Evolutionary conservation across 2,888 invertebrate species (phyloP).

Genomic region (Calameuta idolon): DNA sequence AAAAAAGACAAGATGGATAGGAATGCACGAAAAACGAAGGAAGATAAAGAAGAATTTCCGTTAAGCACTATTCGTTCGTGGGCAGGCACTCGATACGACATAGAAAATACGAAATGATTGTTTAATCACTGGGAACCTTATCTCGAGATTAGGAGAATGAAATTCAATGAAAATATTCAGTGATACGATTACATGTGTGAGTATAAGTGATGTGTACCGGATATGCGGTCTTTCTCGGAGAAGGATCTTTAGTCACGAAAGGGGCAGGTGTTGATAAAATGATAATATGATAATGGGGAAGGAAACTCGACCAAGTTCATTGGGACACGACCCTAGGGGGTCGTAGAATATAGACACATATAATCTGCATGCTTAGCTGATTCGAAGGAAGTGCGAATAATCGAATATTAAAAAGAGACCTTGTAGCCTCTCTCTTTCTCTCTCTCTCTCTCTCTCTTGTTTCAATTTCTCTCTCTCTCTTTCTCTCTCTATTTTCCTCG

Average conservation of each 20-base stretch:
- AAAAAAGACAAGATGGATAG: not conserved
- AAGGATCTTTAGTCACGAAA: not conserved
- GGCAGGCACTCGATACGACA: not conserved
- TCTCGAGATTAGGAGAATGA: not conserved
- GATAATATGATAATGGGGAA: not conserved
- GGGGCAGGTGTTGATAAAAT: not conserved
- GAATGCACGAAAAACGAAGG: not conserved
- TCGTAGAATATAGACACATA: conserved; percentile 29
- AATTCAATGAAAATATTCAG: not conserved
- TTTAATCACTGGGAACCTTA: not conserved
- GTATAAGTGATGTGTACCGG: not conserved
- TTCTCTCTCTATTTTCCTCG: not conserved
- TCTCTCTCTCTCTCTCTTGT: too few species aligned
- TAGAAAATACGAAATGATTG: not conserved
- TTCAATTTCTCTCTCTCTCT: too few species aligned
- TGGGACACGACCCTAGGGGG: conserved; percentile 9
- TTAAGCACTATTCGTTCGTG: not conserved
- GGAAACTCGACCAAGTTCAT: not conserved
- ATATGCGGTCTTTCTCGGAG: not conserved
- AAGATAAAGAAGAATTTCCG: not conserved
- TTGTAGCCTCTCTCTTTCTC: not conserved
- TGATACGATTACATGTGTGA: not conserved
- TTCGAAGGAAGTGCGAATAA: conserved; percentile 8
- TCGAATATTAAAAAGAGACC: not conserved
- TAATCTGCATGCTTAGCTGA: conserved; percentile 58